Evolutionary conservation across 2,888 invertebrate species (phyloP).

Genomic region (Maniola hyperantus): DNA sequence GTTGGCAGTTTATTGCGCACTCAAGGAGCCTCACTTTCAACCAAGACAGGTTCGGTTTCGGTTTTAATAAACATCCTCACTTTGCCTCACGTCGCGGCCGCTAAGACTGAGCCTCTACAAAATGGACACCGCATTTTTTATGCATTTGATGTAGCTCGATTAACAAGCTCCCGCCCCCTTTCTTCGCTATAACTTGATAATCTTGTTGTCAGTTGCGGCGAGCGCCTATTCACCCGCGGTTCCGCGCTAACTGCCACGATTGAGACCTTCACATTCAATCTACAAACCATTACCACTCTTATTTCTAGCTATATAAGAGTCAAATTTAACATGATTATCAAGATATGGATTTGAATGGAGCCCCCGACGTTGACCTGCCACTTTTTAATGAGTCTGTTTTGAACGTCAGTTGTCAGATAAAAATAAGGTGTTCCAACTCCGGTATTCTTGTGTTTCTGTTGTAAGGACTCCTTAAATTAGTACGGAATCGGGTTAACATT

Average conservation of each 20-base stretch:
- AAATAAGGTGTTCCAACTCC: constrained; percentile 22
- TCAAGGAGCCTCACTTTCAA: too few relatives aligned
- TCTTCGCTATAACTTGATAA: constrained; percentile 44
- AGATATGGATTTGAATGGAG: constrained; percentile 29
- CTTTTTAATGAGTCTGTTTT: constrained; percentile 38
- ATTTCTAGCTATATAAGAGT: constrained; percentile 18
- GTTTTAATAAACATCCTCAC: too few relatives aligned
- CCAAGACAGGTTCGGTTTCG: too few relatives aligned
- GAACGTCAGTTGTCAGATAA: constrained; percentile 32
- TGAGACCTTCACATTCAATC: constrained; percentile 34
- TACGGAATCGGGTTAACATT: neutral
- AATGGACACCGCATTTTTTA: too few relatives aligned
- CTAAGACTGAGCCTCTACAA: too few relatives aligned
- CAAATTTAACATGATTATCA: constrained; percentile 20
- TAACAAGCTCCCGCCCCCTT: constrained; percentile 31
- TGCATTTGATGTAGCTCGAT: neutral
- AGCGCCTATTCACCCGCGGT: constrained; percentile 37
- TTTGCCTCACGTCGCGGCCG: too few relatives aligned
- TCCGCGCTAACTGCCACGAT: constrained; percentile 39
- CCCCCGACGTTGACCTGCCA: constrained; percentile 30
- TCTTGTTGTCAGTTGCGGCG: constrained; percentile 46
- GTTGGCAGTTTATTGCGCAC: too few relatives aligned
- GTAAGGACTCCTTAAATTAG: constrained; percentile 7
- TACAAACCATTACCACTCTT: constrained; percentile 28
- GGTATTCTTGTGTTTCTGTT: constrained; percentile 22